Percentiles rank a stretch among this genome's conserved stretches.
Conservation (phyloP, 2,888 invertebrate genomes). For the Ctena decussata region DNA sequence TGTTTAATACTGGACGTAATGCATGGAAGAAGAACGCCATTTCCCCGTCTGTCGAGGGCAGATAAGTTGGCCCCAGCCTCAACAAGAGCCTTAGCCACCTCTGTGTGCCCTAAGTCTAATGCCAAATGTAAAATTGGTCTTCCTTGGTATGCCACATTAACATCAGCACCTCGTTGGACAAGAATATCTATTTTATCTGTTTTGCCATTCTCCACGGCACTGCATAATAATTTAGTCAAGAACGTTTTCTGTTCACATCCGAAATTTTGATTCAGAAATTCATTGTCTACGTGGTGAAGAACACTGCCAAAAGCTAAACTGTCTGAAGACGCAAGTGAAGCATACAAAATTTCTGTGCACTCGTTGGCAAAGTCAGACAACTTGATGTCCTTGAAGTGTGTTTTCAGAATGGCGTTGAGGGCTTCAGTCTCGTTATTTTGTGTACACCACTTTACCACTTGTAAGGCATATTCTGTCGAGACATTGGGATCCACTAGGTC, state of each 20-base stretch:
- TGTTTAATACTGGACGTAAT: constrained; percentile 48
- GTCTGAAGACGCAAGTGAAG: constrained; percentile 30
- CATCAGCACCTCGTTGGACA: constrained; percentile 51
- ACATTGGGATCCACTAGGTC: constrained; percentile 55
- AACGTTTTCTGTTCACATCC: constrained; percentile 41
- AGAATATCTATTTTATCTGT: constrained; percentile 34
- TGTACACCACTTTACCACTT: constrained; percentile 58
- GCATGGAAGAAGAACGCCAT: constrained; percentile 41
- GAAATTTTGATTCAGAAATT: constrained; percentile 12
- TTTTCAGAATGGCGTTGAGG: constrained; percentile 43
- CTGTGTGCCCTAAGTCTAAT: constrained; percentile 41
- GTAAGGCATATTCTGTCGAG: constrained; percentile 56
- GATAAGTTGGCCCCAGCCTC: constrained; percentile 56
- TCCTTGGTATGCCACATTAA: constrained; percentile 53
- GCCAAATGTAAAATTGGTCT: constrained; percentile 65
- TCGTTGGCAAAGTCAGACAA: constrained; percentile 33
- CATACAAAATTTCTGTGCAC: constrained; percentile 40
- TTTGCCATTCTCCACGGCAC: constrained; percentile 52
- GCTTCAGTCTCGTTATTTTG: constrained; percentile 44
- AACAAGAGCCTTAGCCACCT: constrained; percentile 47
- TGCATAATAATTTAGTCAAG: constrained; percentile 62
- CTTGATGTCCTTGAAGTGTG: constrained; percentile 40
- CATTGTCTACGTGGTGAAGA: constrained; percentile 50
- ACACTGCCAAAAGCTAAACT: constrained; percentile 32
- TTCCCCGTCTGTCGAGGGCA: constrained; percentile 46